Percentiles rank a stretch among this genome's conserved stretches.
Conservation (phyloP, 35 echinoderm and acorn worm species). For the Hemicentrotus pulcherrimus region DNA sequence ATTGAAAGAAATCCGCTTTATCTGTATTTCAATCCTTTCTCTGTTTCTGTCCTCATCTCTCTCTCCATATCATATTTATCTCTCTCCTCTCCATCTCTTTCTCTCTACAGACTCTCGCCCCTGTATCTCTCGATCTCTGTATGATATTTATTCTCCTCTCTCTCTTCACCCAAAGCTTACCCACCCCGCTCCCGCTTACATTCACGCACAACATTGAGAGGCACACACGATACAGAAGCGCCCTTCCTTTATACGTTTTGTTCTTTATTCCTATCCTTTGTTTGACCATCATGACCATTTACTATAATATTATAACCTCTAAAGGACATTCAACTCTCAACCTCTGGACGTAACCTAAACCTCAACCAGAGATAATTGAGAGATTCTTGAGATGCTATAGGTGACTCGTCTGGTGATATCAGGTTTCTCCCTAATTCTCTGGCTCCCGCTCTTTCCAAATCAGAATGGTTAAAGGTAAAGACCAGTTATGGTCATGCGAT, state of each 20-base stretch:
- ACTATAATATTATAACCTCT: neutral
- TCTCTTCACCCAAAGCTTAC: neutral
- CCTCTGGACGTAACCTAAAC: neutral
- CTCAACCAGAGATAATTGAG: neutral
- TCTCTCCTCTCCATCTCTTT: neutral
- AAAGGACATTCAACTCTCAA: neutral
- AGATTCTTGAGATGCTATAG: neutral
- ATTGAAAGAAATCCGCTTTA: no score
- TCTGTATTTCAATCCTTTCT: neutral
- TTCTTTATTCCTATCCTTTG: neutral
- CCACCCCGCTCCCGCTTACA: neutral
- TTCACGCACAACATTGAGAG: neutral
- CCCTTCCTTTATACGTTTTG: neutral
- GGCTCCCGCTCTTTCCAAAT: neutral
- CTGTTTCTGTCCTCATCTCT: neutral
- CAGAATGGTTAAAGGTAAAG: no score
- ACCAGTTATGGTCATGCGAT: no score
- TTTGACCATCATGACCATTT: neutral
- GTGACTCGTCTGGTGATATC: neutral
- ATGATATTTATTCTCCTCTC: neutral
- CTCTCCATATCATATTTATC: neutral
- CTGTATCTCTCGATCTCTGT: neutral
- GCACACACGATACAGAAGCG: neutral
- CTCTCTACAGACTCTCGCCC: neutral
- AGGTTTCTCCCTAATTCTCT: neutral